Base-by-base conservation (phyloP, 2,888 invertebrate species). In the Synanthedon tipuliformis region DNA sequence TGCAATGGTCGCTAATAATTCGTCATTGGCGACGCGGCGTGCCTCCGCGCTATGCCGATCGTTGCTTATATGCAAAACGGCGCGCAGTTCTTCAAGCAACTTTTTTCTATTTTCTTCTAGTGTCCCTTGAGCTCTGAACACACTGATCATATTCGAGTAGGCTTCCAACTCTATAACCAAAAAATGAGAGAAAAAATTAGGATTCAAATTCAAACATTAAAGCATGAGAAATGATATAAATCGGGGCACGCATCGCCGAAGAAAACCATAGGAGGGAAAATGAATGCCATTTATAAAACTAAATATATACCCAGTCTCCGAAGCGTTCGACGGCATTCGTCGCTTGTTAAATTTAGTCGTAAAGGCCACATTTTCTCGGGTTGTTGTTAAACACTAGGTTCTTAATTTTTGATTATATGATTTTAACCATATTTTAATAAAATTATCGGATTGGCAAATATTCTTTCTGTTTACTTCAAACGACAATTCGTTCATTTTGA, bases 1-100 rank as follows among this genome's bases (percentile, higher is more conserved):
- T 64, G 97, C 96, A 77, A 97, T 94, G 54, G 95, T 94, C 62
- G 93, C 91, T 63, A 97, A 88, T 77, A 93, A 91, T 78, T 97
- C 96, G 86, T 97, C 97, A 84, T 96, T 97, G 54, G 95, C 93
- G 67, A 95, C 97, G 79, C 97, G 90, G 65, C 97, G 90, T 65
- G 96, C 92, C 88, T 97, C 97, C 53, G 96, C 96, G 69, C 94
- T 92, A 83, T 97, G 97, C 65, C 97, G 90, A 80, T 97, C 97
- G 73, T 92, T 92, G 57, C 95, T 93, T 78, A 97, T 96, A 82
- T 95, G 95, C 78, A 94, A 90, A 73, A 92, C 90, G 75, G 90
- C 90, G 71, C 95, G 93, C 63, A 96, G 89, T 73, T 96, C 95
- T 75, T 93, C 93, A 52, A 97, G 88, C 67, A 96, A 83, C 80